Evolutionary conservation across 2,888 invertebrate genomes (phyloP), one percentile per base, ranked within the genome.

Genomic region (Microchrysa polita): DNA sequence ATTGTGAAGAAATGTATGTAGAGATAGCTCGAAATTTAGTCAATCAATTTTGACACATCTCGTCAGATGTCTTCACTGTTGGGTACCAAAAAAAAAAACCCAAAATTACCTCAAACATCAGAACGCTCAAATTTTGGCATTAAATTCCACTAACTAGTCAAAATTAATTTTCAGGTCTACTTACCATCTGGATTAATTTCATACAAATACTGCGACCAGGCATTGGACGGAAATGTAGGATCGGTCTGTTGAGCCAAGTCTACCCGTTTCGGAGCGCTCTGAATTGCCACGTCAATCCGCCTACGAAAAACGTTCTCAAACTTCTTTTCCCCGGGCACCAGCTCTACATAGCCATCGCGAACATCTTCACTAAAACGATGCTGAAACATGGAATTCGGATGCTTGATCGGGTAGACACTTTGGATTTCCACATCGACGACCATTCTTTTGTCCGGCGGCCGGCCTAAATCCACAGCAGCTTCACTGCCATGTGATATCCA

Each of bases 401-500:
- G 77, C 18, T 78, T 78, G 42, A 87, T 82, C 0, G 91, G 90
- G 82, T 89, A 92, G 52, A 87, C 87, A 27, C 88, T 86, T 81
- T 90, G 90, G 48, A 91, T 86, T 84, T 93, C 91, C 5, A 92
- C 86, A 81, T 91, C 90, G 61, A 90, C 86, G 7, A 91, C 84
- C 0, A 90, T 86, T 73, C 91, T 86, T 5, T 84, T 86, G 55
- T 88, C 87, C 18, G 87, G 81, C 5, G 87, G 87, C 22, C 86
- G 79, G 0, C 86, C 81, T 60, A 88, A 86, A 67, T 86, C 87
- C 59, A 93, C 87, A 83, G 92, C 92, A 2, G 77, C 77, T 76
- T 90, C 90, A 79, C 92, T 92, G 23, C 93, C 93, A 5, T 89
- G 83, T 74, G 87, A 86, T 23, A 82, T 81, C 92, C 92, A 93